Evolutionary conservation across 2,888 invertebrate genomes (phyloP), one percentile per base, ranked within the genome.

Genomic region (Cerceris rybyensis): DNA sequence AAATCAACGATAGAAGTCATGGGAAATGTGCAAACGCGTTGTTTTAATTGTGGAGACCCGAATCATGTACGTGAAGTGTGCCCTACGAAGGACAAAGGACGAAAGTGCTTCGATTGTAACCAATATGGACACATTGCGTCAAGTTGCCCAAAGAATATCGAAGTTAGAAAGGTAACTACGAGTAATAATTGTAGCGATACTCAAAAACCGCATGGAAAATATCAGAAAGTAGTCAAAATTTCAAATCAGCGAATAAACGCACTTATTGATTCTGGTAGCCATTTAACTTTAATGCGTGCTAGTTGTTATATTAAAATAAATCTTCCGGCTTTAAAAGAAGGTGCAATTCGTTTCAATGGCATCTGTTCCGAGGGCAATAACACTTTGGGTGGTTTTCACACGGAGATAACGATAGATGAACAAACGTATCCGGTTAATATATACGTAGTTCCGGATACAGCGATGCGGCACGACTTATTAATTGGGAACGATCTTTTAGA

Each of bases 221-320:
- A 41, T 2, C 66, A 66, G 43, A 78, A 78, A 43, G n/a, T 58
- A 1, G 64, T 74, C 0, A 39, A 2, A 2, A 52, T 74, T 7
- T 7, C 6, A 4, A 46, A 39, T 9, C 58, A 58, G 7, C 0
- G 55, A 13, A 52, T 77, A 14, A 7, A 7, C 5, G 80, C 78
- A 0, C 13, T 80, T 0, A 42, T 82, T 1, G 78, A 78, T 13
- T 70, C 75, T 0, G 77, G 70, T 0, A 76, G 82, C 50, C 74
- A 84, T 49, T 11, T 79, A n/a, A 68, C 70, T 4, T 5, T 84
- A 5, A 70, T 75, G 16, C 70, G 57, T 0, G 70, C 63, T 0
- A 54, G 75, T 2, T 28, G 70, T 7, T 78, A 71, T 59, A 43
- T 75, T 0, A 50, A 72, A 14, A 49, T 82, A 16, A 74, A 74